Evolutionary conservation across 2,113 vertebrate genomes (phyloP).

Genomic region (Amblyornis subalaris): DNA sequence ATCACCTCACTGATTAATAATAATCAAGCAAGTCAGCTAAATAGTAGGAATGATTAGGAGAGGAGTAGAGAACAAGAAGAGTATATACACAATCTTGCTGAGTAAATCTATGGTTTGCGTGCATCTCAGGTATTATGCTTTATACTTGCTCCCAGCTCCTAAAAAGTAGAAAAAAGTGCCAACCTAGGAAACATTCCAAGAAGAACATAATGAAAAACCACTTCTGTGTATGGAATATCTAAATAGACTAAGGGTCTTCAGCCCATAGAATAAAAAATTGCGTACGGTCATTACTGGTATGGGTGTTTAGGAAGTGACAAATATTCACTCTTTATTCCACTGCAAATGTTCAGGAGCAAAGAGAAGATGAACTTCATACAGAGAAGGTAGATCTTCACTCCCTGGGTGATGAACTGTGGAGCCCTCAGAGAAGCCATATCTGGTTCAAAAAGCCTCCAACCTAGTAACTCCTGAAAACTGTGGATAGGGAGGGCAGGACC

Average conservation of each 20-base stretch:
- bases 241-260: neutral
- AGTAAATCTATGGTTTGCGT: neutral
- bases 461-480: neutral
- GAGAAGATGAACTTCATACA: neutral
- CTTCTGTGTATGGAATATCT: neutral
- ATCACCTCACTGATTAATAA: neutral
- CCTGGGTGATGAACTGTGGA: neutral
- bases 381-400: neutral
- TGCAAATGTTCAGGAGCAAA: neutral
- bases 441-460: neutral
- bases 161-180: neutral
- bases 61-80: neutral
- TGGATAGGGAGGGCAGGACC: neutral
- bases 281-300: neutral
- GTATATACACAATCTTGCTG: neutral
- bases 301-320: neutral
- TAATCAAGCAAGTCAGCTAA: neutral
- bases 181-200: neutral
- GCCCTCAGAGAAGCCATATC: neutral
- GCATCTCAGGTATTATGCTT: neutral
- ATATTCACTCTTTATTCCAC: neutral
- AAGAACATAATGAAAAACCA: neutral
- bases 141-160: neutral
- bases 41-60: neutral
- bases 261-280: neutral